Percentiles rank a stretch among this genome's conserved stretches.
Evolutionary conservation across 1,140 invertebrate species (phyloP).

Genomic region (Cyphomyrmex costatus): DNA sequence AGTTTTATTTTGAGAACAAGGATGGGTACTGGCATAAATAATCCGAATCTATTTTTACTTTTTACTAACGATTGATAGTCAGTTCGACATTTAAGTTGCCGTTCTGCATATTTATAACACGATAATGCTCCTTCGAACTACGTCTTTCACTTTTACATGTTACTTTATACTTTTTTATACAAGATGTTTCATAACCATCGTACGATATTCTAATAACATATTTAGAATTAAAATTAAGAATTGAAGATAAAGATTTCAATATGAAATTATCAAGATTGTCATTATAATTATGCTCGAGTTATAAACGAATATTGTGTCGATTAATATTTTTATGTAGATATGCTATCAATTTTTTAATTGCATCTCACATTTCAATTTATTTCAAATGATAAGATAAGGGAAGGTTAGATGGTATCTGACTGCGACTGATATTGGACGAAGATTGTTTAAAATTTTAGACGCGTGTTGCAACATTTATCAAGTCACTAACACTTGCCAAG

Average conservation of each 20-base stretch:
- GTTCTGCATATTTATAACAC: not conserved
- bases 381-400: not conserved
- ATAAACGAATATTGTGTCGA: not conserved
- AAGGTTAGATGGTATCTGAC: no score
- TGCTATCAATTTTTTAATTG: not conserved
- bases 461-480: no score
- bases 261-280: not conserved
- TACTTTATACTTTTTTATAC: not conserved
- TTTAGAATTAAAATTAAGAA: constrained; percentile 4
- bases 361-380: not conserved
- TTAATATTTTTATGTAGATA: not conserved
- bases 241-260: not conserved
- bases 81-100: not conserved
- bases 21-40: not conserved
- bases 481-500: no score
- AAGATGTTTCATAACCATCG: not conserved
- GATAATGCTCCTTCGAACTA: not conserved
- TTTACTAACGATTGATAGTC: constrained; percentile 2
- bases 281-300: not conserved
- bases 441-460: not conserved
- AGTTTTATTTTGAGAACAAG: constrained; percentile 9
- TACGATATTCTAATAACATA: not conserved
- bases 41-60: constrained; percentile 33
- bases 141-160: not conserved
- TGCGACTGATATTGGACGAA: no score